phyloP scores from a whole-genome alignment of 2,888 invertebrate genomes.

The Tetropium fuscum region DNA sequence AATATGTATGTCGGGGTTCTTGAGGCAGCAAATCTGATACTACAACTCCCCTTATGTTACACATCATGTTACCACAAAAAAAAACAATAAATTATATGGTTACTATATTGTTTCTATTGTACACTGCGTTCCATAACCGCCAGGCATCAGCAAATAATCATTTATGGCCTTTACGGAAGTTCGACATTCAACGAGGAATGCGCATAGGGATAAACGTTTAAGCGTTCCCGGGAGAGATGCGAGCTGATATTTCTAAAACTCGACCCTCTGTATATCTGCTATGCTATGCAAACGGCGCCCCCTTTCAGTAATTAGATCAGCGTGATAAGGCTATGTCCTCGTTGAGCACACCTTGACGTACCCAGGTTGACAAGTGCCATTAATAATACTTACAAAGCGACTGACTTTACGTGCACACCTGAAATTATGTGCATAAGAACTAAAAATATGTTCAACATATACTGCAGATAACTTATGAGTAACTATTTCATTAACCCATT shows the following conservation, averaged over 20 bases:
- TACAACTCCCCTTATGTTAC: too few species aligned
- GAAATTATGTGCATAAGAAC: too few species aligned
- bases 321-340: constrained; percentile 28
- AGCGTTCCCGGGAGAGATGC: constrained; percentile 36
- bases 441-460: too few species aligned
- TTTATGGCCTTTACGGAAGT: constrained; percentile 44
- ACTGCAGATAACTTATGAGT: too few species aligned
- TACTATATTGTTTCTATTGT: constrained; percentile 15
- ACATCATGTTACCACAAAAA: too few species aligned
- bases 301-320: constrained; percentile 29
- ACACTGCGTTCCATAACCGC: constrained; percentile 18
- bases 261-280: constrained; percentile 25
- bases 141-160: constrained; percentile 44
- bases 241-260: constrained; percentile 24
- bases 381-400: background rate
- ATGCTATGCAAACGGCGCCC: constrained; percentile 9
- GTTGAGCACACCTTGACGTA: constrained; percentile 28
- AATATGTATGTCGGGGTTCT: too few species aligned
- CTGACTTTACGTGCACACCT: background rate
- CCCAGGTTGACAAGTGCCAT: constrained; percentile 15
- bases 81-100: too few species aligned
- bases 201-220: constrained; percentile 41
- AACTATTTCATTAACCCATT: too few species aligned
- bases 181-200: constrained; percentile 35
- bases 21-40: too few species aligned